Base-by-base conservation (phyloP, 1,140 invertebrate genomes). In the Ostrea denselamellosa region DNA sequence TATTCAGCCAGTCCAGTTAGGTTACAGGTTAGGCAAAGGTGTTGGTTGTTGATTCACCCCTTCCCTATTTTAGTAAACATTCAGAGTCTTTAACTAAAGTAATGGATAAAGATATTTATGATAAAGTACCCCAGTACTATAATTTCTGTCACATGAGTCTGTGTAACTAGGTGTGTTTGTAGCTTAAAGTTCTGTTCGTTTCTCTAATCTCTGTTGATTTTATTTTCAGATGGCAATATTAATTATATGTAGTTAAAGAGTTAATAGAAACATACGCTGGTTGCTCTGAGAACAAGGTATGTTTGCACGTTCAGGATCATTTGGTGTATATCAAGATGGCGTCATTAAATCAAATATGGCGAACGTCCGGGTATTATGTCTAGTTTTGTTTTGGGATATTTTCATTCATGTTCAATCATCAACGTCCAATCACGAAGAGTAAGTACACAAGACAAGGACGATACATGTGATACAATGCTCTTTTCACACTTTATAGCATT, bases 121-220 rank as follows among this genome's bases (percentile, higher is more conserved):
- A 44, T 44, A 44, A 44, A 44, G 34, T 44, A 2, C 5, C 34
- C 34, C 1, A 44, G 34, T 44, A 44, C 34, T 44, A 44, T 5
- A 44, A 44, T 44, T 44, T 44, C 5, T 44, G 34, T 44, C 34
- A 44, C 34, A 2, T 44, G 34, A 44, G 1, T 44, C 34, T 44
- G 34, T 44, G 34, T 44, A 44, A 44, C 1, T 44, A 44, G 34
- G 34, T 44, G 34, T 44, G 34, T 44, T 44, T 44, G 34, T 44
- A 44, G 34, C 34, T 44, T 5, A 2, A 44, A 5, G 34, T 44
- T 44, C 34, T 44, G 34, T 44, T 44, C 14, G 12, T 62, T 62
- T 14, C 58, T 62, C 58, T 62, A 71, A 71, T 71, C 68, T 34
- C 25, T 71, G 68, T 71, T 71, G 9, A 71, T 28, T 71, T 71